Base-by-base conservation (phyloP, 2,888 invertebrate genomes). In the Colletes collaris region DNA sequence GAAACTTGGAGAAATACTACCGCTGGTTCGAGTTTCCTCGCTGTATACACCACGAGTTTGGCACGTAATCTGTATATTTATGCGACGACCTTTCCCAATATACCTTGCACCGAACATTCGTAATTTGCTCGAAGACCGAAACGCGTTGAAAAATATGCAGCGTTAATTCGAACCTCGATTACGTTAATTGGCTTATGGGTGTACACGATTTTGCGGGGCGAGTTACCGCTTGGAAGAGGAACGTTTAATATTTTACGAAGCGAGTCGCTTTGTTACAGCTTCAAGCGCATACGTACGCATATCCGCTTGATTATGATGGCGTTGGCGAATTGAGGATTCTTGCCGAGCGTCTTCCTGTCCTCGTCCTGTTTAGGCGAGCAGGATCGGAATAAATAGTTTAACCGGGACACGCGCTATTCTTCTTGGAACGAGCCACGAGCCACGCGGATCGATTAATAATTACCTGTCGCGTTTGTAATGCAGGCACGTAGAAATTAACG, bases 251-350 rank as follows among this genome's bases (percentile, higher is more conserved):
- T 79, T 72, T 46, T 60, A 60, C 65, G 46, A 65, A 73, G 59
- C 66, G 64, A 69, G 72, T 37, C 19, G 53, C 44, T 53, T 66
- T 65, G 69, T 67, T 63, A 63, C 56, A 19, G 64, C 56, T 60
- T 59, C 50, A 59, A 62, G 46, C 55, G 46, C 79, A 58, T 69
- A 75, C 58, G 65, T 40, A 19, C 73, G 80, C 74, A 70, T 71
- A 82, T 81, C 71, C 79, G 83, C 76, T 50, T 71, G 84, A 86
- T 88, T 87, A 85, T 87, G 87, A 86, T 87, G 84, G 83, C 85
- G 87, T 84, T 76, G 83, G 80, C 87, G 77, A 90, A 91, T 92
- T 90, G 89, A 88, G 85, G 83, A 91, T 92, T 92, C 92, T 85
- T 79, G 81, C 79, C 87, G 85, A 86, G 87, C 85, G 85, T 86